These are phyloP conservation scores for Luehdorfia chinensis DNA, from an alignment of 1,140 invertebrate genomes.

Conservation along the genomic window DNA sequence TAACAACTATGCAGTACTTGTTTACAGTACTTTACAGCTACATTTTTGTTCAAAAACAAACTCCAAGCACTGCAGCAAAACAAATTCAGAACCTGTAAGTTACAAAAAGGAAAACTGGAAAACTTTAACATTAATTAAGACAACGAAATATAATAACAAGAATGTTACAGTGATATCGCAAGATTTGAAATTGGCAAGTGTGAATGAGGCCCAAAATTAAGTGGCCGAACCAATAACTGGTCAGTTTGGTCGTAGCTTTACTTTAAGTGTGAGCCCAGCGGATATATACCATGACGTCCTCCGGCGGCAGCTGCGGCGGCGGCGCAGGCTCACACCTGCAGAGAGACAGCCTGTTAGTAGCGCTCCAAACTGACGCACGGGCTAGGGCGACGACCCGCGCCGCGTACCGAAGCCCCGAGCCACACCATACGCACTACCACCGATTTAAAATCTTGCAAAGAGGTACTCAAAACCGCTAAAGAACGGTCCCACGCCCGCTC, in stretches of 20 bases:
- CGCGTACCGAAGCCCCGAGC: slow-evolving; percentile 27
- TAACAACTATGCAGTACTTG: slow-evolving; percentile 78
- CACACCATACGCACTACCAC: slow-evolving; percentile 44
- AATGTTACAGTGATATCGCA: slow-evolving; percentile 75
- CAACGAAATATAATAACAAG: slow-evolving; percentile 65
- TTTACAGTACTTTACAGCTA: slow-evolving; percentile 78
- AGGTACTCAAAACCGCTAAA: slow-evolving; percentile 32
- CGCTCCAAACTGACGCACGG: slow-evolving; percentile 70
- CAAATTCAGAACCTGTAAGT: slow-evolving; percentile 77
- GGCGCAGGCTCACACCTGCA: slow-evolving; percentile 78
- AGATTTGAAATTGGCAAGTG: slow-evolving; percentile 76
- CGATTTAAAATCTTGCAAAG: slow-evolving; percentile 74
- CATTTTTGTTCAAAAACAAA: slow-evolving; percentile 74
- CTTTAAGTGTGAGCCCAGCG: slow-evolving; percentile 79
- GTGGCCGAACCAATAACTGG: slow-evolving; percentile 72
- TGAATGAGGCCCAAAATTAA: slow-evolving; percentile 77
- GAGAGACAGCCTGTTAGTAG: slow-evolving; percentile 78
- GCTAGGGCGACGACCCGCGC: slow-evolving; percentile 32
- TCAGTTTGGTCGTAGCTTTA: slow-evolving; percentile 76
- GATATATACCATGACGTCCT: slow-evolving; percentile 81
- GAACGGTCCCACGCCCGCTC: slow-evolving; percentile 36
- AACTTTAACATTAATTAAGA: slow-evolving; percentile 56
- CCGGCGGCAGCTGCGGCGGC: slow-evolving; percentile 71
- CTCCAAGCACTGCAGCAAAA: slow-evolving; percentile 79
- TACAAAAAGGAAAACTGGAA: slow-evolving; percentile 73